phyloP scores from a whole-genome alignment of 2,888 invertebrate species.

The Microdon myrmicae region DNA sequence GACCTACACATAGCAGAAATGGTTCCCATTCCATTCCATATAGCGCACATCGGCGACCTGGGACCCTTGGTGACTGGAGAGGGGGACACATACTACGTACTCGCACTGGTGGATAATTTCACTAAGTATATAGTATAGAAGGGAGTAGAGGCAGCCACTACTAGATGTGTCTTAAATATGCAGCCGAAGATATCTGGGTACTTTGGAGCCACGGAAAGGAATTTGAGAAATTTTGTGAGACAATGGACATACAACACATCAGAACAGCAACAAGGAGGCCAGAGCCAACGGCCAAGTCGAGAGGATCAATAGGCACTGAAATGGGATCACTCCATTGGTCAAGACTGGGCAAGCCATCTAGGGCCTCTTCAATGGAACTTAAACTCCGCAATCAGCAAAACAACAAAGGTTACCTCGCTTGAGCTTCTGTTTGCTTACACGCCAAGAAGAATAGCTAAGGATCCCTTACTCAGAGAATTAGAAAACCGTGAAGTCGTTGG shows the following conservation, averaged over 20 bases:
- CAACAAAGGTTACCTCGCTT: slow-evolving; percentile 38
- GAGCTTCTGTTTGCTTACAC: slow-evolving; percentile 46
- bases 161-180: slow-evolving; percentile 18
- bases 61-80: slow-evolving; percentile 34
- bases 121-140: slow-evolving; percentile 34
- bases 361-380: slow-evolving; percentile 42
- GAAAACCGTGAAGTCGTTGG: not conserved
- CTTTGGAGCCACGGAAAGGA: slow-evolving; percentile 49
- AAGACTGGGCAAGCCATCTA: slow-evolving; percentile 37
- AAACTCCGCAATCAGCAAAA: slow-evolving; percentile 31
- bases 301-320: slow-evolving; percentile 48
- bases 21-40: slow-evolving; percentile 41
- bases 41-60: slow-evolving; percentile 46
- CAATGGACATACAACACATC: slow-evolving; percentile 52
- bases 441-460: too few relatives aligned
- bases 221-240: slow-evolving; percentile 52
- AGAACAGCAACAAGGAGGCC: slow-evolving; percentile 53
- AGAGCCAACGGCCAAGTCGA: slow-evolving; percentile 50
- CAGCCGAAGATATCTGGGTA: too few relatives aligned
- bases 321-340: slow-evolving; percentile 34
- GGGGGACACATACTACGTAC: slow-evolving; percentile 13
- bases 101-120: slow-evolving; percentile 27
- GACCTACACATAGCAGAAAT: too few relatives aligned
- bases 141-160: slow-evolving; percentile 12
- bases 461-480: too few relatives aligned